phyloP scores from a whole-genome alignment of 2,888 invertebrate genomes.

The Ctena decussata region DNA sequence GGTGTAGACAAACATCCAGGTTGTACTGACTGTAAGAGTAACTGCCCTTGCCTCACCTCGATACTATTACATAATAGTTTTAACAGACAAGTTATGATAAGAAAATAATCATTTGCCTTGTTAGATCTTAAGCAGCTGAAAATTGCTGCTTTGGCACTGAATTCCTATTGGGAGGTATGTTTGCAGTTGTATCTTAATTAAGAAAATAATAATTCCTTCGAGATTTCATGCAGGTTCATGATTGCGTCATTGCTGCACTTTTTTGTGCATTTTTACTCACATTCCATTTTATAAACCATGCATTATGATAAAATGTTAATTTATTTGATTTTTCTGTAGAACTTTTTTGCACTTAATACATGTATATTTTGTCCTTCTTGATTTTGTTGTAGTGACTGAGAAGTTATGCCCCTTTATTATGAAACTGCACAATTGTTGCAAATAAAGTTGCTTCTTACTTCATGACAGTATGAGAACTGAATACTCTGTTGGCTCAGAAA shows the following conservation, averaged over 20 bases:
- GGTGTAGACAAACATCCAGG: neutral
- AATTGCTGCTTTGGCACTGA: neutral
- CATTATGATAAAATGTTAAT: no score
- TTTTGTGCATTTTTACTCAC: no score
- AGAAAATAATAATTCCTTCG: neutral
- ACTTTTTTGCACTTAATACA: no score
- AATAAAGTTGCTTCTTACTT: no score
- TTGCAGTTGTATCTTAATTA: neutral
- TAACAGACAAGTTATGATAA: conserved; percentile 1
- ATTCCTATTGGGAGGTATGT: neutral
- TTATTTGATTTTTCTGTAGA: no score
- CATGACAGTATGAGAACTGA: no score
- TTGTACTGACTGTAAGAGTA: neutral
- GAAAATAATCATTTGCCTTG: neutral
- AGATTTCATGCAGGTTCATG: neutral
- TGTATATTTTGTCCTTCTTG: no score
- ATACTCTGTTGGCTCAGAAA: no score
- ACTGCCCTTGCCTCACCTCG: neutral
- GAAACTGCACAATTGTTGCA: no score
- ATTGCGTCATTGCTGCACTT: neutral
- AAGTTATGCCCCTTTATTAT: no score
- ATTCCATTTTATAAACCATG: no score
- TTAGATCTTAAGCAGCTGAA: neutral
- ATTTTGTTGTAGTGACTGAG: no score
- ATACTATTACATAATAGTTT: neutral